phyloP scores from a whole-genome alignment of 2,888 invertebrate species.

The Macrophya annulata region DNA sequence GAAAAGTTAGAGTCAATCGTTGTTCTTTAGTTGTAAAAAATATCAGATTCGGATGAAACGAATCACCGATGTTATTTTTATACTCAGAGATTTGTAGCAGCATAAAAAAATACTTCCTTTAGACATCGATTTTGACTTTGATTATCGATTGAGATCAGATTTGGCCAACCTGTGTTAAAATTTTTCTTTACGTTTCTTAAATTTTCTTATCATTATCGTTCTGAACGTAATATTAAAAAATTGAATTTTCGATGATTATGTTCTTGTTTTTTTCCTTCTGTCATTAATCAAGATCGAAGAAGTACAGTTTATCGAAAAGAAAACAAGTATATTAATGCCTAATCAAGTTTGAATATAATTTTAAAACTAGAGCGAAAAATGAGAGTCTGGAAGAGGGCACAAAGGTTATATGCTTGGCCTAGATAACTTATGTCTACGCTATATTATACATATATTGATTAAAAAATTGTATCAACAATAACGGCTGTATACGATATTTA shows the following conservation, averaged over 20 bases:
- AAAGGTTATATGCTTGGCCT: constrained; percentile 59
- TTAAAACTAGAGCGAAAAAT: constrained; percentile 4
- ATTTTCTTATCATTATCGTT: not conserved
- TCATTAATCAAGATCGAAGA: not conserved
- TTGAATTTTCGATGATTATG: too few relatives aligned
- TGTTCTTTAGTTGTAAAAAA: not conserved
- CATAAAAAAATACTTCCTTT: too few relatives aligned
- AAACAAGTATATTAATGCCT: not conserved
- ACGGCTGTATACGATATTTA: not conserved
- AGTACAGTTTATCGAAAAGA: not conserved
- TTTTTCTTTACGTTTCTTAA: too few relatives aligned
- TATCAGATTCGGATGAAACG: not conserved
- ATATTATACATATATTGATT: constrained; percentile 8
- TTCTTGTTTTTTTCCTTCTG: not conserved
- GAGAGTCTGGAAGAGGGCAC: constrained; percentile 57
- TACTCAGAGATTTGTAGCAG: too few relatives aligned
- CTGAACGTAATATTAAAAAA: not conserved
- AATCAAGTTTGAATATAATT: constrained; percentile 1
- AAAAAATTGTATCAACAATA: constrained; percentile 25
- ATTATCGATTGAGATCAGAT: too few relatives aligned
- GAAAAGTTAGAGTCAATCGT: not conserved
- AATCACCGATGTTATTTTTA: not conserved
- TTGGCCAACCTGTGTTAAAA: too few relatives aligned
- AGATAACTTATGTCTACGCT: constrained; percentile 22
- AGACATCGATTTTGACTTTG: too few relatives aligned